Percentiles rank a stretch among this genome's conserved stretches.
These are phyloP conservation scores for Hydrophis major DNA, from an alignment of 2,797 vertebrate species.

Conservation along the genomic window DNA sequence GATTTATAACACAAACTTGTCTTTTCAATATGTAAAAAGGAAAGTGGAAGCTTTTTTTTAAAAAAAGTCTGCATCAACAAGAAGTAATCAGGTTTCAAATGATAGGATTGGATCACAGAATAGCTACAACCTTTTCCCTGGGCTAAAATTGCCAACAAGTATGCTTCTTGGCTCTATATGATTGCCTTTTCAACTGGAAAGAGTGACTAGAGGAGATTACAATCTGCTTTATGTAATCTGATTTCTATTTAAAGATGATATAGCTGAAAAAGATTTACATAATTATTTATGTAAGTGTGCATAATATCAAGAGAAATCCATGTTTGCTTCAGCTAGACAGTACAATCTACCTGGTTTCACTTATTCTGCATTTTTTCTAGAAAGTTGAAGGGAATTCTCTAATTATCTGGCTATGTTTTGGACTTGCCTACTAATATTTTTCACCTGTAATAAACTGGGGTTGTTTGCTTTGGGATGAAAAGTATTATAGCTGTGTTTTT, in stretches of 20 bases:
- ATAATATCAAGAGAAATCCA: slow-evolving; percentile 65
- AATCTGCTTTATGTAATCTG: slow-evolving; percentile 70
- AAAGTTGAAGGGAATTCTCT: slow-evolving; percentile 64
- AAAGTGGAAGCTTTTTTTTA: slow-evolving; percentile 40
- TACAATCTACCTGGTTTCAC: slow-evolving; percentile 28
- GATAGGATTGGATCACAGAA: slow-evolving; percentile 42
- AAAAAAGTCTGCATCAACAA: background rate
- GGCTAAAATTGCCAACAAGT: slow-evolving; percentile 65
- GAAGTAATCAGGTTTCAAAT: slow-evolving; percentile 15
- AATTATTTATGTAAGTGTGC: slow-evolving; percentile 71
- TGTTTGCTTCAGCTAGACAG: slow-evolving; percentile 45
- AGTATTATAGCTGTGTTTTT: background rate
- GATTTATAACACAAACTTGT: slow-evolving; percentile 49
- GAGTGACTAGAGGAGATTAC: slow-evolving; percentile 62
- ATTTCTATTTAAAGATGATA: slow-evolving; percentile 72
- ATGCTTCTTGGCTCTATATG: slow-evolving; percentile 47
- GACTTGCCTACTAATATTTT: slow-evolving; percentile 33
- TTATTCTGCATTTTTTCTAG: slow-evolving; percentile 36
- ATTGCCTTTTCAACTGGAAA: slow-evolving; percentile 59
- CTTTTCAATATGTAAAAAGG: slow-evolving; percentile 46
- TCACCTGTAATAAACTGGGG: slow-evolving; percentile 41
- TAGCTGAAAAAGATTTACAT: slow-evolving; percentile 70
- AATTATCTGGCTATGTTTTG: slow-evolving; percentile 50
- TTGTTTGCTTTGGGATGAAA: slow-evolving; percentile 3
- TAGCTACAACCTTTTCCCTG: slow-evolving; percentile 45